Percentiles rank a stretch among this genome's conserved stretches.
phyloP scores from a whole-genome alignment of 2,888 invertebrate genomes.

The Trachelus tabidus region DNA sequence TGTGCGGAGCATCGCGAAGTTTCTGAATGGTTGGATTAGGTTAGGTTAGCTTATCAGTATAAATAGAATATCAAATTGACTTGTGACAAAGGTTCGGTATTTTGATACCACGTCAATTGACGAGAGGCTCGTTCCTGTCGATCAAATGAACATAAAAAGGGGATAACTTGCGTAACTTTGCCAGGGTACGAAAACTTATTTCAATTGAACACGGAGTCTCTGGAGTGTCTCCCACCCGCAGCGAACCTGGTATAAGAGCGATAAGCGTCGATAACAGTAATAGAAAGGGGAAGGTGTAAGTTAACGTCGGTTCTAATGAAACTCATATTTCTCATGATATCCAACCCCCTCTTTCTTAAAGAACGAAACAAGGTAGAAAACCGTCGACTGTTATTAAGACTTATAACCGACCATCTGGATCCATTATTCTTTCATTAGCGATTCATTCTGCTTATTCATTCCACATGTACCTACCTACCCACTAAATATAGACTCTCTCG shows the following conservation, averaged over 20 bases:
- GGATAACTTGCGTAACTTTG: too few species aligned
- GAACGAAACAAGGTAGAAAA: not conserved
- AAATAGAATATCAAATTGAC: too few species aligned
- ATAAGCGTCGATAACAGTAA: constrained; percentile 9
- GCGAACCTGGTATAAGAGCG: constrained; percentile 3
- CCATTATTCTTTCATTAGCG: constrained; percentile 22
- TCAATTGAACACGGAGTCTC: constrained; percentile 1
- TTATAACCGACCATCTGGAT: constrained; percentile 22
- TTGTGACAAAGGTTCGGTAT: too few species aligned
- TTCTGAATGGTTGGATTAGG: too few species aligned
- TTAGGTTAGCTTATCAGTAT: too few species aligned
- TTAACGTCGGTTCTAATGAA: constrained; percentile 14
- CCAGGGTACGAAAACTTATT: too few species aligned
- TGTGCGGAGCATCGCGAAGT: too few species aligned
- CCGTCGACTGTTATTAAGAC: constrained; percentile 14
- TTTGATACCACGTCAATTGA: too few species aligned
- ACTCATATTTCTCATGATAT: constrained; percentile 23
- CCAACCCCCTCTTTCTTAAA: not conserved
- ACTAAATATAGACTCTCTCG: not conserved
- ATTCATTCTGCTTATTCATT: constrained; percentile 5
- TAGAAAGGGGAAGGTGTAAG: not conserved
- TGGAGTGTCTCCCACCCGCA: constrained; percentile 4
- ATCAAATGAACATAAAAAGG: too few species aligned
- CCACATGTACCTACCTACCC: not conserved
- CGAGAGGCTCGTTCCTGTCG: too few species aligned